A percentile compares a stretch with the other conserved stretches of the same genome.
Evolutionary conservation across 2,888 invertebrate species (phyloP).

Genomic region (Lacanobia wlatinum): DNA sequence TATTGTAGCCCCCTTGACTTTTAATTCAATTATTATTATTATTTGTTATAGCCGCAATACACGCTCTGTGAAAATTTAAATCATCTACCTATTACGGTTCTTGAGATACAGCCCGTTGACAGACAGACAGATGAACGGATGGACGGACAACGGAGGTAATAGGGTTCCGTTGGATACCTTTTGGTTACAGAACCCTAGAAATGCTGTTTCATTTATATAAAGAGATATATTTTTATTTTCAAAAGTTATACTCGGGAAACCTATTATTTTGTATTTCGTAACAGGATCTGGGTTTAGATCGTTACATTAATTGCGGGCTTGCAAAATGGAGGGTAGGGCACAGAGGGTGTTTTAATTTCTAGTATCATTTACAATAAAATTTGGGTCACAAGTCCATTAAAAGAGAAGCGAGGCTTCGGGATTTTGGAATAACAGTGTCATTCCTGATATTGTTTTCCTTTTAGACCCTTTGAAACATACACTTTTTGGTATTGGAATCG

Average conservation of each 20-base stretch:
- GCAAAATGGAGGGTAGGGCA: slow-evolving; percentile 45
- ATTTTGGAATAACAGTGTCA: slow-evolving; percentile 18
- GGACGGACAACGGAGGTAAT: no score
- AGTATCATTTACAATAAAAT: slow-evolving; percentile 54
- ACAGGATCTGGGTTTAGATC: slow-evolving; percentile 42
- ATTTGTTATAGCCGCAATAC: no score
- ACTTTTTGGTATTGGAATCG: not conserved
- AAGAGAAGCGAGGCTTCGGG: slow-evolving; percentile 16
- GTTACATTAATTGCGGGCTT: slow-evolving; percentile 55
- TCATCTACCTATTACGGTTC: no score
- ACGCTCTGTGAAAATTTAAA: no score
- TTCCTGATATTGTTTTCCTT: not conserved
- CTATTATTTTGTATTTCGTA: slow-evolving; percentile 45
- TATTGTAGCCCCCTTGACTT: no score
- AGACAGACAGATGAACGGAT: no score
- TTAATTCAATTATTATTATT: no score
- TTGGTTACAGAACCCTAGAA: not conserved
- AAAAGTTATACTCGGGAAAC: slow-evolving; percentile 19
- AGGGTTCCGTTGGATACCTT: no score
- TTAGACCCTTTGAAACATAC: slow-evolving; percentile 6
- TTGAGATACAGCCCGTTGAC: no score
- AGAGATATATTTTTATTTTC: not conserved
- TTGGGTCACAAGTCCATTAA: slow-evolving; percentile 41
- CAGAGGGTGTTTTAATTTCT: slow-evolving; percentile 58
- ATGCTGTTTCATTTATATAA: not conserved